Conservation (phyloP, 2,888 invertebrate species). For the Drosophila paracracens region DNA sequence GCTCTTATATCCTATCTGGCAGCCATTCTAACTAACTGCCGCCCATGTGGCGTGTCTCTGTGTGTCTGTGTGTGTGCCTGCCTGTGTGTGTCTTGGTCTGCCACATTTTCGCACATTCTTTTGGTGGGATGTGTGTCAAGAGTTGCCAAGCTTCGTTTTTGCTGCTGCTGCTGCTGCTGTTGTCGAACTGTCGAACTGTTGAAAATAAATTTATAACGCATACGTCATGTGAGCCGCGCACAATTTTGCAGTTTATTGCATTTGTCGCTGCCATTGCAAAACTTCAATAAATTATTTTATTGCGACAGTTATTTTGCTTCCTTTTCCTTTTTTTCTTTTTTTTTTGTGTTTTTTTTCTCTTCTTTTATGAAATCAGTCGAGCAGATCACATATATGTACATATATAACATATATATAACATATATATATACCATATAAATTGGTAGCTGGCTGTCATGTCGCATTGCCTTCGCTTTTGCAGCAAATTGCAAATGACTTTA, state of each 20-base stretch:
- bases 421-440: constrained; percentile 12
- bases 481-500: constrained; percentile 79
- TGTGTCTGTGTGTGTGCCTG: constrained; percentile 10
- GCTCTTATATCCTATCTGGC: constrained; percentile 59
- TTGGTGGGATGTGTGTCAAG: constrained; percentile 74
- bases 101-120: constrained; percentile 53
- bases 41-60: constrained; percentile 13
- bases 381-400: constrained; percentile 16
- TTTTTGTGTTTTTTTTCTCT: constrained; percentile 29
- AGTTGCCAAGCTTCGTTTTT: constrained; percentile 62
- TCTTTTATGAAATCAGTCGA: constrained; percentile 61
- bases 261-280: constrained; percentile 75
- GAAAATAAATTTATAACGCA: constrained; percentile 79
- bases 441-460: constrained; percentile 54
- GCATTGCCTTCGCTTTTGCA: constrained; percentile 56
- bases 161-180: constrained; percentile 8
- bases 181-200: constrained; percentile 50
- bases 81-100: constrained; percentile 31
- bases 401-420: constrained; percentile 17
- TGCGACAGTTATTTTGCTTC: constrained; percentile 77
- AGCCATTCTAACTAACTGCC: constrained; percentile 43
- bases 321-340: constrained; percentile 22
- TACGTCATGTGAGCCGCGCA: constrained; percentile 67
- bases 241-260: constrained; percentile 71
- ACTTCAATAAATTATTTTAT: constrained; percentile 83